A percentile compares a stretch with the other conserved stretches of the same genome.
phyloP scores from a whole-genome alignment of 2,797 vertebrate species.

The Poecilia picta region DNA sequence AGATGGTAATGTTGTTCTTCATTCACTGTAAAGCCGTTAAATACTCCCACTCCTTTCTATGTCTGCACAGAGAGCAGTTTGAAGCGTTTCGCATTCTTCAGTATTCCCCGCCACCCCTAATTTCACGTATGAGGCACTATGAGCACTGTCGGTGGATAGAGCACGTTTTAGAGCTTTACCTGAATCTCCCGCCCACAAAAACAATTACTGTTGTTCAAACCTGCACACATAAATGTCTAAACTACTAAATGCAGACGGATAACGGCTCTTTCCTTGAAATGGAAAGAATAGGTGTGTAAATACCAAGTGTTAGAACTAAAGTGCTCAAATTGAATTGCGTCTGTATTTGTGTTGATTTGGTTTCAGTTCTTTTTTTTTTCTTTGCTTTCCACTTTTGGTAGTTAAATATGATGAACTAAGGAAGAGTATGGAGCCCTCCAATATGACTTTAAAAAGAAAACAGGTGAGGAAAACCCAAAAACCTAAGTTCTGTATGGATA shows the following conservation, averaged over 20 bases:
- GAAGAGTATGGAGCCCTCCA: neutral
- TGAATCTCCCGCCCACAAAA: neutral
- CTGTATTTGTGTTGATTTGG: neutral
- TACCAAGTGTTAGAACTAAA: neutral
- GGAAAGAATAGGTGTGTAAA: neutral
- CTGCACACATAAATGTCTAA: neutral
- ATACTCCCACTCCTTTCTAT: neutral
- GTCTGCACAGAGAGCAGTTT: neutral
- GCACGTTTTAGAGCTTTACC: neutral
- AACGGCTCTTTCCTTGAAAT: neutral
- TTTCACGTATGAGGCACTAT: neutral
- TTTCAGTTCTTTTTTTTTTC: neutral
- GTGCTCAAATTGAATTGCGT: neutral
- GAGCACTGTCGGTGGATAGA: neutral
- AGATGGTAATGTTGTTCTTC: neutral
- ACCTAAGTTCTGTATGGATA: neutral
- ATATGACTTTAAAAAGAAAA: neutral
- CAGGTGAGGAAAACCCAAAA: neutral
- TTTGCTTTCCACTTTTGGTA: neutral
- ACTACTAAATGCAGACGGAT: neutral
- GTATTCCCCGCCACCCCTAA: neutral
- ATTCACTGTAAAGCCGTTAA: neutral
- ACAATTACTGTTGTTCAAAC: neutral
- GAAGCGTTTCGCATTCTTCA: neutral
- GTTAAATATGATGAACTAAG: neutral